A percentile compares a stretch with the other conserved stretches of the same genome.
Evolutionary conservation across 2,113 vertebrate genomes (phyloP).

Genomic region (Martes martes): DNA sequence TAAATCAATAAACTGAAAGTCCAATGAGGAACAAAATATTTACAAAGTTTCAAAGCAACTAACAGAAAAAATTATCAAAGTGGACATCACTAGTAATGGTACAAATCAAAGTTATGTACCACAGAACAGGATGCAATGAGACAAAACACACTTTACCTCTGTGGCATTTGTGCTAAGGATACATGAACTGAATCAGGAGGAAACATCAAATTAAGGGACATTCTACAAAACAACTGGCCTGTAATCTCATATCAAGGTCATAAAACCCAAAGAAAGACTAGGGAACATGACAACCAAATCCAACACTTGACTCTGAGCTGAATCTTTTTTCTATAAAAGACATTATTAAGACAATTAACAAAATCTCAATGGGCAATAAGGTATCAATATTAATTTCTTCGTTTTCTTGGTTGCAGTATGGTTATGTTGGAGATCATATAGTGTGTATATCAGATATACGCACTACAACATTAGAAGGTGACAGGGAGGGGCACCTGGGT

Average conservation of each 20-base stretch:
- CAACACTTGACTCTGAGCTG: not conserved
- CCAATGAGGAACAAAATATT: not conserved
- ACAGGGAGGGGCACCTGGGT: not conserved
- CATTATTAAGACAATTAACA: not conserved
- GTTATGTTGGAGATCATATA: not conserved
- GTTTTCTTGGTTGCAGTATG: not conserved
- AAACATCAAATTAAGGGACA: constrained; percentile 22
- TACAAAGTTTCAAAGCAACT: constrained; percentile 6
- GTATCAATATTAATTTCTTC: not conserved
- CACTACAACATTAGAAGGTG: not conserved
- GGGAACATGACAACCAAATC: not conserved
- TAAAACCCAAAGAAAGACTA: constrained; percentile 1
- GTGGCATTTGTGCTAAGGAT: not conserved
- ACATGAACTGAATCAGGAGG: not conserved
- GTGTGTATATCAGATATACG: not conserved
- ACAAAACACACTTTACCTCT: constrained; percentile 33
- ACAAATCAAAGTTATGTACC: constrained; percentile 20
- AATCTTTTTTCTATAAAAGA: not conserved
- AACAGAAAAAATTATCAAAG: not conserved
- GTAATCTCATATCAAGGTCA: not conserved
- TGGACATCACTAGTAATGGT: not conserved
- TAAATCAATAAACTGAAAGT: not conserved
- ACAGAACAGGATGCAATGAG: not conserved
- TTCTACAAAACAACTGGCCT: not conserved
- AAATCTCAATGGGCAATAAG: not conserved